These are phyloP conservation scores for Microctonus brassicae DNA, from an alignment of 2,888 invertebrate genomes.

Conservation along the genomic window DNA sequence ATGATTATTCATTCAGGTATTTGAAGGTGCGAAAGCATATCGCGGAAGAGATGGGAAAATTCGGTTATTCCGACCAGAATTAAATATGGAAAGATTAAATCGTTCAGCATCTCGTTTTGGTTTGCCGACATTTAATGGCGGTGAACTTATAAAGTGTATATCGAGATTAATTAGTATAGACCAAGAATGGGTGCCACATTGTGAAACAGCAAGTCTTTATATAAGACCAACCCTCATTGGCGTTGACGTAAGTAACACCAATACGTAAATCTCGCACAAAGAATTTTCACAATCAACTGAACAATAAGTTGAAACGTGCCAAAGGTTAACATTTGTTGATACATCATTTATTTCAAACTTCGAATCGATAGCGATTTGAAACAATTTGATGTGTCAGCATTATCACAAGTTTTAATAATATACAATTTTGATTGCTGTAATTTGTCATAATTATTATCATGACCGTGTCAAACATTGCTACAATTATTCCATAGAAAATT, in stretches of 20 bases:
- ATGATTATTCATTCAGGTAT: conserved; percentile 76
- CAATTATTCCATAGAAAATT: too few relatives aligned
- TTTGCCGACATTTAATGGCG: conserved; percentile 89
- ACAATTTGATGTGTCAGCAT: not conserved
- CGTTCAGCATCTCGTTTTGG: conserved; percentile 86
- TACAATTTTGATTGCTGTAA: not conserved
- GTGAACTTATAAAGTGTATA: conserved; percentile 88
- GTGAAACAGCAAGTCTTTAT: conserved; percentile 91
- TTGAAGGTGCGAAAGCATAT: conserved; percentile 99
- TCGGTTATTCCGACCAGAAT: conserved; percentile 92
- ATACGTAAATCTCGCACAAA: conserved; percentile 9
- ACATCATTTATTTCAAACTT: not conserved
- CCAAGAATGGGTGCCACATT: conserved; percentile 97
- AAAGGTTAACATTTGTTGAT: conserved; percentile 36
- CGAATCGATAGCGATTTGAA: not conserved
- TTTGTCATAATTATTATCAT: not conserved
- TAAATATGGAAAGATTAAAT: conserved; percentile 96
- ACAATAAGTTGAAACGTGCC: conserved; percentile 31
- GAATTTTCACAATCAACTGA: conserved; percentile 34
- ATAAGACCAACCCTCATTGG: conserved; percentile 96
- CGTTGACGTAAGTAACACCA: conserved; percentile 84
- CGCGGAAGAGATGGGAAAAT: conserved; percentile 93
- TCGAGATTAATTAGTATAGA: conserved; percentile 90
- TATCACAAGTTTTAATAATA: not conserved
- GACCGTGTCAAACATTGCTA: too few relatives aligned